Conservation (phyloP, 2,113 vertebrate species). For the Eonycteris spelaea region DNA sequence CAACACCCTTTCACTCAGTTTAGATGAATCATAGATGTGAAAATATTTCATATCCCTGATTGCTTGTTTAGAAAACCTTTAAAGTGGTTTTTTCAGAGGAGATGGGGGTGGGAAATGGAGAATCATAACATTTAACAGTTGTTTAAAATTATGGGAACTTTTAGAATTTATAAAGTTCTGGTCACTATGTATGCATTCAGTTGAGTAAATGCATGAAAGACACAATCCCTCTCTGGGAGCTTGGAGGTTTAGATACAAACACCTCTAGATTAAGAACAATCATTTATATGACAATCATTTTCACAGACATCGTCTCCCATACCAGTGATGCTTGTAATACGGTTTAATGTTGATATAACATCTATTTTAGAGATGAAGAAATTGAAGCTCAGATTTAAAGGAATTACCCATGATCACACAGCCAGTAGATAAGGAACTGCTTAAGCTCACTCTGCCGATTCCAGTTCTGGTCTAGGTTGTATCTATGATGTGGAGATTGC, state of each 20-base stretch:
- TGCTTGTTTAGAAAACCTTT: neutral
- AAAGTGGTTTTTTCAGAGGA: neutral
- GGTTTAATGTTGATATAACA: neutral
- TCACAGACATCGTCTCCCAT: neutral
- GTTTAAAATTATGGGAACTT: slow-evolving; percentile 4
- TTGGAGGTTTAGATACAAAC: neutral
- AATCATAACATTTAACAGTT: neutral
- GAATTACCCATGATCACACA: neutral
- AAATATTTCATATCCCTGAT: neutral
- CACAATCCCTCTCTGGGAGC: neutral
- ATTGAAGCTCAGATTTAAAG: neutral
- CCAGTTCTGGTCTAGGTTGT: too few species aligned
- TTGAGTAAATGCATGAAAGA: neutral
- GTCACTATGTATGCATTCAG: neutral
- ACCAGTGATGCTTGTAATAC: neutral
- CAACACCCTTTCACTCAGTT: neutral
- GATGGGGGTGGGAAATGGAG: neutral
- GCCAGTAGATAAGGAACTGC: neutral
- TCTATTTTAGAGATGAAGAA: neutral
- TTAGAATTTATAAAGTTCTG: neutral
- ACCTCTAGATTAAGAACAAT: neutral
- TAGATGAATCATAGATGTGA: neutral
- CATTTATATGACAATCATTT: neutral
- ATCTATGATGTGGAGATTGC: neutral
- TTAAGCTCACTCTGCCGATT: neutral